phyloP scores from a whole-genome alignment of 2,888 invertebrate species.

The Tipula lateralis region DNA sequence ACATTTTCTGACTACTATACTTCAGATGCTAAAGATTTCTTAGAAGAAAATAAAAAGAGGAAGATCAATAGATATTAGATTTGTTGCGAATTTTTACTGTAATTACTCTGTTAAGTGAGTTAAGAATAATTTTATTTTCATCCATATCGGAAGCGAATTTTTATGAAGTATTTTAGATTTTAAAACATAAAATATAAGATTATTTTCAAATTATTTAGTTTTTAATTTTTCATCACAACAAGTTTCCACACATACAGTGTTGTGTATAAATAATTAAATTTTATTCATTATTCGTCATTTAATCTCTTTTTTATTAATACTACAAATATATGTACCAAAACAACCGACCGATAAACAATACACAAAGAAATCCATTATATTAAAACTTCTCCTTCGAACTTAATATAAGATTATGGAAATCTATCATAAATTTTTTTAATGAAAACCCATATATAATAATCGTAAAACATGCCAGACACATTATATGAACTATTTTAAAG shows the following conservation, averaged over 20 bases:
- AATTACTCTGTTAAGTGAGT: not conserved
- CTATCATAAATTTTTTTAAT: not conserved
- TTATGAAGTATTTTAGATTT: no score
- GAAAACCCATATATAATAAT: not conserved
- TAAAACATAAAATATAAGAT: no score
- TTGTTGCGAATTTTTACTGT: not conserved
- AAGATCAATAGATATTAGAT: not conserved
- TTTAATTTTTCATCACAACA: not conserved
- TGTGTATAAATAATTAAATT: not conserved
- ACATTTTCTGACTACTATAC: not conserved
- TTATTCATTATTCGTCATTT: not conserved
- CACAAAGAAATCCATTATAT: not conserved
- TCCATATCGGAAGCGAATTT: no score
- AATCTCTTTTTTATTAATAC: constrained; percentile 6
- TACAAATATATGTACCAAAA: not conserved
- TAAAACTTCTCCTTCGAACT: not conserved
- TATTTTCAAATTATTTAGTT: no score
- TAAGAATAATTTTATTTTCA: not conserved
- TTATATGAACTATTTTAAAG: not conserved
- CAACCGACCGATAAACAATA: not conserved
- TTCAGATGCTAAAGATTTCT: not conserved
- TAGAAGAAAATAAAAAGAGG: not conserved
- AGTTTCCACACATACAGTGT: not conserved
- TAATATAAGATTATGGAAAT: not conserved
- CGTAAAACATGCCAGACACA: not conserved